A percentile compares a stretch with the other conserved stretches of the same genome.
These are phyloP conservation scores for Clupea harengus DNA, from an alignment of 2,113 vertebrate genomes.

Conservation along the genomic window DNA sequence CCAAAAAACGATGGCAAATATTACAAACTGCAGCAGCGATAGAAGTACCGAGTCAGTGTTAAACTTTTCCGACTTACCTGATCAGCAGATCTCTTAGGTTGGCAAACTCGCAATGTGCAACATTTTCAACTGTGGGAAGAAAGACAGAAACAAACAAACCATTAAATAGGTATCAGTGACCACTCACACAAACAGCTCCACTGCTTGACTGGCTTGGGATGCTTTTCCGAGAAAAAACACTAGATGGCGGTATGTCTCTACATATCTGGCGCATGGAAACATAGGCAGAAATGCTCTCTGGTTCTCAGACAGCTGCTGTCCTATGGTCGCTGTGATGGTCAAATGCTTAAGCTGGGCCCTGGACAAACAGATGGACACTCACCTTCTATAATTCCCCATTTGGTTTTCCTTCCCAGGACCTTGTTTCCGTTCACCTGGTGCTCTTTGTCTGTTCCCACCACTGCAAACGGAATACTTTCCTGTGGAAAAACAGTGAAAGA, in stretches of 20 bases:
- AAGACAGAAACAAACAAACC: background rate
- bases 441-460: conserved; percentile 91
- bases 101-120: conserved; percentile 87
- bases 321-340: background rate
- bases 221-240: conserved; percentile 26
- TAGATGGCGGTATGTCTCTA: conserved; percentile 45
- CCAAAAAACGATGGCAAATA: background rate
- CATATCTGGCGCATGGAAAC: background rate
- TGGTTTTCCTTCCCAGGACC: conserved; percentile 92
- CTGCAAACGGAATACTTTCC: conserved; percentile 92
- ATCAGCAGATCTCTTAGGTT: conserved; percentile 89
- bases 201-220: background rate
- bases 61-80: conserved; percentile 73
- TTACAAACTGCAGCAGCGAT: background rate
- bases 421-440: conserved; percentile 90
- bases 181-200: background rate
- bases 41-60: background rate
- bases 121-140: conserved; percentile 85
- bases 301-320: background rate
- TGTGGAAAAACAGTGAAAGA: conserved; percentile 46
- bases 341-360: background rate
- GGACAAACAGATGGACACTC: conserved; percentile 29
- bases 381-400: conserved; percentile 98
- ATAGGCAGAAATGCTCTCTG: background rate
- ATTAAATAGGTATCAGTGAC: background rate